Conservation (phyloP, 2,888 invertebrate species). For the Oscheius onirici region DNA sequence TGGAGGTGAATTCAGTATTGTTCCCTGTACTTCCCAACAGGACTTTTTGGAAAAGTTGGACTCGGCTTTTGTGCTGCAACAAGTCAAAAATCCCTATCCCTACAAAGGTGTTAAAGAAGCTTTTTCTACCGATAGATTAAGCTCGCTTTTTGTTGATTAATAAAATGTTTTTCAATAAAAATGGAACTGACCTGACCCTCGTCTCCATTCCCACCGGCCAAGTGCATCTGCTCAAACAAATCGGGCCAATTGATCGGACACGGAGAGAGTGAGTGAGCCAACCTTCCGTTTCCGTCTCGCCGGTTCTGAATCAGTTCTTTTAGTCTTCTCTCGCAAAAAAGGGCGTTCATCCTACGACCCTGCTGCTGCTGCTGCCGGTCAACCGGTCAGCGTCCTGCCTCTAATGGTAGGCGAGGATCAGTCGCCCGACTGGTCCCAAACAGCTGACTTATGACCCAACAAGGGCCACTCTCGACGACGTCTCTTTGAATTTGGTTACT, state of each 20-base stretch:
- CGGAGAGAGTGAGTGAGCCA: background rate
- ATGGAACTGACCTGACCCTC: too few species aligned
- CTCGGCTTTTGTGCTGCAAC: too few species aligned
- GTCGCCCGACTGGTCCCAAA: slow-evolving; percentile 27
- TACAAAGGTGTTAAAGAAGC: too few species aligned
- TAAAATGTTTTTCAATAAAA: too few species aligned
- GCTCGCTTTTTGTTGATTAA: too few species aligned
- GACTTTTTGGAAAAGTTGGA: too few species aligned
- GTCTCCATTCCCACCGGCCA: background rate
- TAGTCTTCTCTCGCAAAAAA: background rate
- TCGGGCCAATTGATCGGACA: background rate
- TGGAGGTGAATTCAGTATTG: too few species aligned
- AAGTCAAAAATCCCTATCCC: too few species aligned
- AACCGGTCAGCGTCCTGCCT: background rate
- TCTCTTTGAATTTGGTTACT: too few species aligned
- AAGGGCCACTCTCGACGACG: background rate
- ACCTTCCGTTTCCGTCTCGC: background rate
- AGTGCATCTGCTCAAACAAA: slow-evolving; percentile 19
- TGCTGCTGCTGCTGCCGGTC: background rate
- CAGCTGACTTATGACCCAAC: slow-evolving; percentile 26
- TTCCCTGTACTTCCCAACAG: too few species aligned
- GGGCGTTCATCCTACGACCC: background rate
- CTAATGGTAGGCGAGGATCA: slow-evolving; percentile 15
- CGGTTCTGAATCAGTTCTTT: background rate
- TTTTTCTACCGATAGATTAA: too few species aligned